Evolutionary conservation across 37 sponge, comb jelly and placozoan species (phyloP).

Genomic region (Agelas oroides): DNA sequence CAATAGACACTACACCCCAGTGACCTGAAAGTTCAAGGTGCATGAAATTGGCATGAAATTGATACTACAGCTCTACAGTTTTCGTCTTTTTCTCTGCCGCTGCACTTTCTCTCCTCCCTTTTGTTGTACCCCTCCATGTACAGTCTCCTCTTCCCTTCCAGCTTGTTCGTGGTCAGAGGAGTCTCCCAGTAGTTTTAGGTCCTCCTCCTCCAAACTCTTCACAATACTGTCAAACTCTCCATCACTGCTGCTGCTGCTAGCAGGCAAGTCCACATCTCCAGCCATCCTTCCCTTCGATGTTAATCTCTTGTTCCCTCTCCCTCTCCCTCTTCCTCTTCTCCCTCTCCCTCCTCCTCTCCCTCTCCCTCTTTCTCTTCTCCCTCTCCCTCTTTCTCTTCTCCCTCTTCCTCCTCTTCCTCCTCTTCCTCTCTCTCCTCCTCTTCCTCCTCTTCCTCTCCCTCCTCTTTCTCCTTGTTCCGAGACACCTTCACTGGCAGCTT

Average conservation of each 20-base stretch:
- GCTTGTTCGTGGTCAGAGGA: not conserved
- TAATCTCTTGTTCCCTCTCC: not conserved
- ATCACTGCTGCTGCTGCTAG: slow-evolving; percentile 32
- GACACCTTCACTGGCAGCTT: not conserved
- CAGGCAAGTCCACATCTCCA: not conserved
- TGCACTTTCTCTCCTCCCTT: too few relatives aligned
- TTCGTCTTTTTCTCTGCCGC: too few relatives aligned
- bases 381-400: not conserved
- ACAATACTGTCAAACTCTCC: slow-evolving; percentile 19
- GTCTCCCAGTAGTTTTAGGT: not conserved
- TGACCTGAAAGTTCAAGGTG: too few relatives aligned
- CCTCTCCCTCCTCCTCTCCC: slow-evolving; percentile 22
- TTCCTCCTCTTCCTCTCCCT: not conserved
- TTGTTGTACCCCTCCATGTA: too few relatives aligned
- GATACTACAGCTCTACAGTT: too few relatives aligned
- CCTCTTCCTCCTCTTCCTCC: not conserved
- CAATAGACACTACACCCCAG: too few relatives aligned
- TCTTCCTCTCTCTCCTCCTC: not conserved
- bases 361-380: slow-evolving; percentile 1
- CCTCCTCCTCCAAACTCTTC: not conserved
- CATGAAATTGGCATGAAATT: too few relatives aligned
- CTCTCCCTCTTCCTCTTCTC: not conserved
- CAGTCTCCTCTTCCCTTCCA: too few relatives aligned
- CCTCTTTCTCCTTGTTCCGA: not conserved
- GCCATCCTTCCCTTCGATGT: not conserved